These are phyloP conservation scores for Haemorhous mexicanus DNA, from an alignment of 2,113 vertebrate genomes.

Conservation along the genomic window DNA sequence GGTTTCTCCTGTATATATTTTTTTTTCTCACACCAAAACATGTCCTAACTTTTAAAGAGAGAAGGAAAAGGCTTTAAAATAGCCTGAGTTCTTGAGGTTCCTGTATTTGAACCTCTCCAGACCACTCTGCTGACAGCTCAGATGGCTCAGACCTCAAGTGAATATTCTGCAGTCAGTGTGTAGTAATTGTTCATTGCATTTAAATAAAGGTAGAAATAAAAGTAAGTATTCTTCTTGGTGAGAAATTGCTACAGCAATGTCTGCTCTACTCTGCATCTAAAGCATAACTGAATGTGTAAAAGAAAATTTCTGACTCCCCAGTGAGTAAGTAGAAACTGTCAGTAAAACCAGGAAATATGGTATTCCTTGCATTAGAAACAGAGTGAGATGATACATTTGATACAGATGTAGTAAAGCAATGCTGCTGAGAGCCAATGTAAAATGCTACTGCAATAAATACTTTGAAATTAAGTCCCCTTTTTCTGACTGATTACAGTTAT, in stretches of 20 bases:
- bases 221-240: background rate
- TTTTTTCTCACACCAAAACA: background rate
- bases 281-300: background rate
- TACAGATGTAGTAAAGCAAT: background rate
- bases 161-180: background rate
- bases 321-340: background rate
- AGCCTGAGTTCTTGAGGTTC: background rate
- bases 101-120: background rate
- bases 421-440: background rate
- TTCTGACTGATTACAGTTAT: background rate
- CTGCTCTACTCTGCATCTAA: background rate
- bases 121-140: background rate
- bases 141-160: background rate
- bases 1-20: fast-evolving
- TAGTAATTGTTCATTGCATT: background rate
- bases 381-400: background rate
- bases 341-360: background rate
- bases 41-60: background rate
- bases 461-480: background rate
- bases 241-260: background rate
- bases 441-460: background rate
- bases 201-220: background rate
- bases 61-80: background rate
- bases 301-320: background rate
- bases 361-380: background rate